Base-by-base conservation (phyloP, 2,113 vertebrate species). In the Corydoras maculifer region DNA sequence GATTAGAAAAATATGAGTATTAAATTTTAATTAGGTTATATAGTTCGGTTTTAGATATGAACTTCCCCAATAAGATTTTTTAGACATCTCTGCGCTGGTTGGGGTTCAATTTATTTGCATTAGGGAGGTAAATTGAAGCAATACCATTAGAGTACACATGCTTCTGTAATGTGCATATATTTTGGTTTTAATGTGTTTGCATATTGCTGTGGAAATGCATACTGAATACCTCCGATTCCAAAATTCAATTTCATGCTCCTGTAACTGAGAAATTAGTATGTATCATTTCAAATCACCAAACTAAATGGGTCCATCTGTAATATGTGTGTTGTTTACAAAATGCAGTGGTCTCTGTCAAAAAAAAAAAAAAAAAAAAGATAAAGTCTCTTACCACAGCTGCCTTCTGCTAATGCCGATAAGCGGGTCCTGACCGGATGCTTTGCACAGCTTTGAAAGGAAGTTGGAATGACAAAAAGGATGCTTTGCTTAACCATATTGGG, bases 201-300 rank as follows among this genome's bases (percentile, higher is more conserved):
- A 68, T 74, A 74, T 74, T 74, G 72, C 64, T 2, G 8, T 30
- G 5, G 18, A 66, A 73, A 18, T 67, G 72, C 72, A 70, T 68
- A 69, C 65, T 72, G 69, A 72, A 75, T 73, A 66, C 29, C 25
- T 63, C 51, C 73, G 67, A 43, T 15, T 72, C 15, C 66, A 65
- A 69, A 64, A 80, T 84, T 79, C 68, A 76, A 72, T 78, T 82
- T 82, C 70, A 81, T 76, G 72, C 68, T 64, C 69, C 70, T 60
- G 35, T 70, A 66, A 79, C 74, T 30, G 60, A 70, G 58, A 75
- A 76, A 78, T 80, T 63, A 78, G 77, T 73, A 62, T 72, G 76
- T 57, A 64, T 48, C 69, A 74, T 70, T 71, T 60, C 61, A 77
- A 77, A 53, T 50, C 71, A 61, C 73, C 67, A 57, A 53, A 58